These are phyloP conservation scores for Drosophila willistoni DNA, from an alignment of 1,140 invertebrate genomes.

Conservation along the genomic window DNA sequence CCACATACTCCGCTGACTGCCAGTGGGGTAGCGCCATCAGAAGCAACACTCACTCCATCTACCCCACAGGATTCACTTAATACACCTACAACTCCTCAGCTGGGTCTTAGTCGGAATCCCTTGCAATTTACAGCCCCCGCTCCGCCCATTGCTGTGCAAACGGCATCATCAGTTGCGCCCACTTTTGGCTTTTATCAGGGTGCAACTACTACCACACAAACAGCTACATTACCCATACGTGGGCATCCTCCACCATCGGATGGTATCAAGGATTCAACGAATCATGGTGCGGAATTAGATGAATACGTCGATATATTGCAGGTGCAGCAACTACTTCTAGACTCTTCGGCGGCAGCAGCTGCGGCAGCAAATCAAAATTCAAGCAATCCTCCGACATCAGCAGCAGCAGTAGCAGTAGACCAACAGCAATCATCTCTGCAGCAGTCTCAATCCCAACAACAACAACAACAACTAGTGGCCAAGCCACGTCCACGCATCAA, in stretches of 20 bases:
- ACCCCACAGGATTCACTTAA: constrained; percentile 70
- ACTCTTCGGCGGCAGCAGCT: constrained; percentile 75
- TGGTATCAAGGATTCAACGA: constrained; percentile 17
- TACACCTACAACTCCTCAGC: constrained; percentile 70
- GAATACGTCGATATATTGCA: constrained; percentile 85
- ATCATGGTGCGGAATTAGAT: constrained; percentile 66
- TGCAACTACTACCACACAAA: constrained; percentile 4
- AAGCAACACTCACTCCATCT: constrained; percentile 26
- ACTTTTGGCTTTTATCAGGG: constrained; percentile 62
- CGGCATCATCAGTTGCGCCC: constrained; percentile 23
- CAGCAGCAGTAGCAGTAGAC: constrained; percentile 24
- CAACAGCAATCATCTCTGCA: constrained; percentile 36
- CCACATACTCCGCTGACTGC: constrained; percentile 1
- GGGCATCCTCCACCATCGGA: neutral
- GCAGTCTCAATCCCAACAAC: constrained; percentile 2
- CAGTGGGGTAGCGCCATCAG: neutral
- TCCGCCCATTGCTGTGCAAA: constrained; percentile 45
- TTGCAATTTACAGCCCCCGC: constrained; percentile 69
- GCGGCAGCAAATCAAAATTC: constrained; percentile 39
- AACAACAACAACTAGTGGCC: constrained; percentile 42
- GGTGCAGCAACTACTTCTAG: constrained; percentile 84
- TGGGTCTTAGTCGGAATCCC: constrained; percentile 66
- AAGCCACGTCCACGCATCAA: constrained; percentile 78
- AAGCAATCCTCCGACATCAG: constrained; percentile 12
- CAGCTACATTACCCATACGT: neutral